Evolutionary conservation across 2,113 vertebrate genomes (phyloP).

Genomic region (Strix aluco): DNA sequence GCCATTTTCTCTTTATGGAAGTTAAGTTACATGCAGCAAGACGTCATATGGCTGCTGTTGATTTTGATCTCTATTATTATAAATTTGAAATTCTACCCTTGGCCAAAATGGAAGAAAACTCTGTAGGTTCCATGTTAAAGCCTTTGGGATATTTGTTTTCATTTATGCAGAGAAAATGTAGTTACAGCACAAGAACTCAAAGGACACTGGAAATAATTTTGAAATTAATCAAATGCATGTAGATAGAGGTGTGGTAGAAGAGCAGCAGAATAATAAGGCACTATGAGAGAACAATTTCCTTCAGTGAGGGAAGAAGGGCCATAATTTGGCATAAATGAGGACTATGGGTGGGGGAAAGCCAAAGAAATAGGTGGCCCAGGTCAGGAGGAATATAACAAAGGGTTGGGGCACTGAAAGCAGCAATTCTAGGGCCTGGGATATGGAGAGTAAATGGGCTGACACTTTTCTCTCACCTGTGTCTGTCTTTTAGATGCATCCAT

Average conservation of each 20-base stretch:
- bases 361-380: not conserved
- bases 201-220: not conserved
- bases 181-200: not conserved
- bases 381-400: not conserved
- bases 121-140: not conserved
- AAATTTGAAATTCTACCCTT: not conserved
- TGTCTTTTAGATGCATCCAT: not conserved
- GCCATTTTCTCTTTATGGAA: not conserved
- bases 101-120: not conserved
- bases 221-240: not conserved
- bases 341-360: not conserved
- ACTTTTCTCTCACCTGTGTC: not conserved
- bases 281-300: not conserved
- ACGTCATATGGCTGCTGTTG: not conserved
- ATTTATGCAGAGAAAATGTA: not conserved
- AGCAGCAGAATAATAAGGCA: not conserved
- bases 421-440: not conserved
- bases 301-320: not conserved
- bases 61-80: not conserved
- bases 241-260: not conserved
- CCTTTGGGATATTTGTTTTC: not conserved
- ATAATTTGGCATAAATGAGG: not conserved
- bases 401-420: not conserved
- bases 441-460: not conserved
- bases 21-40: not conserved